Evolutionary conservation across 1,140 invertebrate species (phyloP).

Genomic region (Parasteatoda tepidariorum): DNA sequence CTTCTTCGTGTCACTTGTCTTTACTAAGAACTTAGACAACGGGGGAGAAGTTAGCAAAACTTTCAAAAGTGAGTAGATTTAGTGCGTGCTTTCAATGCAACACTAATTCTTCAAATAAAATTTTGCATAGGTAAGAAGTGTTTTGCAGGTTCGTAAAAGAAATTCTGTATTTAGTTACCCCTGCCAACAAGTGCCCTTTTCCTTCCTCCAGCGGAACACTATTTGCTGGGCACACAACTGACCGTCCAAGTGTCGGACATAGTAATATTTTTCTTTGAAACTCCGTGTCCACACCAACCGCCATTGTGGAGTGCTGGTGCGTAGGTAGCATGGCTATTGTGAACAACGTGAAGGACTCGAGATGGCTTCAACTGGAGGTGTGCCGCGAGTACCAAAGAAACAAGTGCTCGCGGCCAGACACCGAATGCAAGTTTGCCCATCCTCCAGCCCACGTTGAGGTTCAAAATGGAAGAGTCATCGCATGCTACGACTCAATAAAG

Average conservation of each 20-base stretch:
- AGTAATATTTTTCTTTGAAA: background rate
- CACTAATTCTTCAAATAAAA: background rate
- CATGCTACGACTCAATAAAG: slow-evolving; percentile 99
- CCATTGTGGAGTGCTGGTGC: slow-evolving; percentile 37
- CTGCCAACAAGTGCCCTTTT: background rate
- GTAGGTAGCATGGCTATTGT: slow-evolving; percentile 83
- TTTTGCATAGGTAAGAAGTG: background rate
- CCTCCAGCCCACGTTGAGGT: slow-evolving; percentile 99
- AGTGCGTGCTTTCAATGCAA: background rate
- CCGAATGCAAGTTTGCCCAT: slow-evolving; percentile 99
- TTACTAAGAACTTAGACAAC: background rate
- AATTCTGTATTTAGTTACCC: background rate
- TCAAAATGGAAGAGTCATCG: slow-evolving; percentile 99
- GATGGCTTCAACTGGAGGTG: slow-evolving; percentile 99
- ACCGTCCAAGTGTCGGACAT: slow-evolving; percentile 1
- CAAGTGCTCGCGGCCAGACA: slow-evolving; percentile 98
- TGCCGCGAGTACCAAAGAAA: slow-evolving; percentile 99
- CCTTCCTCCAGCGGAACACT: background rate
- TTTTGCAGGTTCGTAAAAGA: background rate
- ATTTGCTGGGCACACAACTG: background rate
- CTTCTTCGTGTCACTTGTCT: too few relatives aligned
- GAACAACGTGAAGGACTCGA: slow-evolving; percentile 86
- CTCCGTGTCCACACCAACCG: background rate
- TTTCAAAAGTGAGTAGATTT: background rate
- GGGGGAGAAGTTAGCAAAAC: background rate